Conservation (phyloP, 1,140 invertebrate species). For the Drosophila rhopaloa region DNA sequence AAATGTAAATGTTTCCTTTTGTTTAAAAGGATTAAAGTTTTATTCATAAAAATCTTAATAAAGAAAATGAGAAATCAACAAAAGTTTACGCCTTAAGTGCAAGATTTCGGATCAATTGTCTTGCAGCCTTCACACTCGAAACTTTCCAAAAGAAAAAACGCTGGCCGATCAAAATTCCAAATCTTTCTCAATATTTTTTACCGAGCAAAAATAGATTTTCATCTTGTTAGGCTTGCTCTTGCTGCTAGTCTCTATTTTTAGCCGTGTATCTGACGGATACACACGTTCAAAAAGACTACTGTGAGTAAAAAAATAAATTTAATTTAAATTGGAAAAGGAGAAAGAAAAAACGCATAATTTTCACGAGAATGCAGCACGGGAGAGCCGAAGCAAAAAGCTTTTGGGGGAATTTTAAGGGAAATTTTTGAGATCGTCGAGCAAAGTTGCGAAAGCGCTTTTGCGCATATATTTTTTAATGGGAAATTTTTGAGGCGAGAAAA, state of each 20-base stretch:
- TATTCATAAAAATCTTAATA: too few species aligned
- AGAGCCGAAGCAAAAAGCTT: constrained; percentile 1
- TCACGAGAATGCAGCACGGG: constrained; percentile 52
- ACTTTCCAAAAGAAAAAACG: constrained; percentile 2
- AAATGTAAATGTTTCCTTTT: too few species aligned
- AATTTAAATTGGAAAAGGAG: constrained; percentile 34
- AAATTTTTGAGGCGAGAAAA: constrained; percentile 72
- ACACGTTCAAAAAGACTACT: constrained; percentile 39
- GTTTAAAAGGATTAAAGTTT: too few species aligned
- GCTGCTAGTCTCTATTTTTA: constrained; percentile 62
- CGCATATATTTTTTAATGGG: constrained; percentile 70
- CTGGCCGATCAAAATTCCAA: constrained; percentile 43
- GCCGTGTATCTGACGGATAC: constrained; percentile 65
- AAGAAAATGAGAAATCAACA: not conserved
- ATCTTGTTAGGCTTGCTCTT: constrained; percentile 62
- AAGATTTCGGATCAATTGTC: constrained; percentile 2
- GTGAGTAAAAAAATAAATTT: constrained; percentile 49
- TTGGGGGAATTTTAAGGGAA: constrained; percentile 66
- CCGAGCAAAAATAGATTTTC: constrained; percentile 72
- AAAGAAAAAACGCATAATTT: constrained; percentile 66
- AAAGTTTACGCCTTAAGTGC: not conserved
- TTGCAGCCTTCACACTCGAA: constrained; percentile 1
- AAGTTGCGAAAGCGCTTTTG: constrained; percentile 76
- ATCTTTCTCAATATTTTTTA: constrained; percentile 76
- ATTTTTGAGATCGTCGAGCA: constrained; percentile 44